Evolutionary conservation across 2,113 vertebrate genomes (phyloP).

Genomic region (Pithys albifrons): DNA sequence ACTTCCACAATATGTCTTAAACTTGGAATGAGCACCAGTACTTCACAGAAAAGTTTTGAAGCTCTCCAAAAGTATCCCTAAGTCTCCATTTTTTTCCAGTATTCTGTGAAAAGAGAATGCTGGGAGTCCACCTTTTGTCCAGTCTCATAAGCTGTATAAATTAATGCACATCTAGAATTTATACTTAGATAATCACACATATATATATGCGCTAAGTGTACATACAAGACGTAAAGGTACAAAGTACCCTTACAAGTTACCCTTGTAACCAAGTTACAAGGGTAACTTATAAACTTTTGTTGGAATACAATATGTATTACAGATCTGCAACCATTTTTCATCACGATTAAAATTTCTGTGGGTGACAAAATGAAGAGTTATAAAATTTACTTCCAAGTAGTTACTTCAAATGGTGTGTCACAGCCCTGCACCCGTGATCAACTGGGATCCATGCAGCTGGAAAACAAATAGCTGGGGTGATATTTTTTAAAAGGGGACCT

Average conservation of each 20-base stretch:
- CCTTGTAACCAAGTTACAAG: not conserved
- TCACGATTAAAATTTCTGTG: not conserved
- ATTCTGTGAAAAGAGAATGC: not conserved
- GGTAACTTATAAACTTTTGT: not conserved
- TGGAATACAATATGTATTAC: not conserved
- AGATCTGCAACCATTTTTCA: not conserved
- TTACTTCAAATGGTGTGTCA: not conserved
- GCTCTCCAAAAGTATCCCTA: not conserved
- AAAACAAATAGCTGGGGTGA: fast-evolving
- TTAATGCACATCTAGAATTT: not conserved
- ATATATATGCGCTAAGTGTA: not conserved
- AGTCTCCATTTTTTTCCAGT: not conserved
- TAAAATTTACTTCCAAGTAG: not conserved
- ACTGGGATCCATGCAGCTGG: not conserved
- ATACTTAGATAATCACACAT: not conserved
- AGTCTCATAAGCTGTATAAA: not conserved
- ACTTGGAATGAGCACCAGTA: not conserved
- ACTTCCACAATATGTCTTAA: not conserved
- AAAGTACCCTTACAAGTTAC: not conserved
- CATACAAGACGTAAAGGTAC: not conserved
- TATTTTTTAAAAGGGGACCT: not conserved
- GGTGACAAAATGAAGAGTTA: not conserved
- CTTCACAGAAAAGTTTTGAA: not conserved
- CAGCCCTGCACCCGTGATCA: not conserved
- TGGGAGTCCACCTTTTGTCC: not conserved